These are phyloP conservation scores for Fragum sueziense DNA, from an alignment of 2,888 invertebrate species.

Conservation along the genomic window DNA sequence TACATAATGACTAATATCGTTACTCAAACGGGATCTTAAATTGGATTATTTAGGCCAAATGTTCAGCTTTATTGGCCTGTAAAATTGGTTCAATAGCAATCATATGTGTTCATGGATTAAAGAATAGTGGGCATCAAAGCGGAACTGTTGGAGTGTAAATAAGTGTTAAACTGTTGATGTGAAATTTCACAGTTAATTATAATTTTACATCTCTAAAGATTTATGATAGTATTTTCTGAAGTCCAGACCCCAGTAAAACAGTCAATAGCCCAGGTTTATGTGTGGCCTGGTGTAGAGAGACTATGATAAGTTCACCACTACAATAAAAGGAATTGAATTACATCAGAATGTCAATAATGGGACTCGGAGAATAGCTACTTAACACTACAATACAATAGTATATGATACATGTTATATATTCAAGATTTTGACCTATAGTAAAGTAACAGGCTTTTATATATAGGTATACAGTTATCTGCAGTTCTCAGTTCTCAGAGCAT, in stretches of 20 bases:
- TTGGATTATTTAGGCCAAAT: conserved; percentile 12
- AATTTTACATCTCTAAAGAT: background rate
- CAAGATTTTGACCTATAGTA: no score
- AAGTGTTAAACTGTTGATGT: background rate
- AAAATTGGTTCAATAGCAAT: conserved; percentile 32
- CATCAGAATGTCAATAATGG: background rate
- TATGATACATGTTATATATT: no score
- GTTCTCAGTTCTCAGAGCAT: no score
- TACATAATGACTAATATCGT: conserved; percentile 26
- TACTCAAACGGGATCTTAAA: conserved; percentile 29
- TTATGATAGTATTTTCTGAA: background rate
- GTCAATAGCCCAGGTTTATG: no score
- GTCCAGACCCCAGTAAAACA: no score
- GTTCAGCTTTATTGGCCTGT: conserved; percentile 1
- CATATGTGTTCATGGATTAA: background rate
- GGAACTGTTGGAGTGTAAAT: conserved; percentile 2
- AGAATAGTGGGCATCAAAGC: background rate
- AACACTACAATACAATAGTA: no score
- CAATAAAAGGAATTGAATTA: background rate
- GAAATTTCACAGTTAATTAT: conserved; percentile 18
- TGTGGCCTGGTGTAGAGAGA: background rate
- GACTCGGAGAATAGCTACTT: background rate
- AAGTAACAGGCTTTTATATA: no score
- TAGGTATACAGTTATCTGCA: no score
- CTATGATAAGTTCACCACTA: background rate